phyloP scores from a whole-genome alignment of 2,797 vertebrate genomes.

The Lacerta viridis region DNA sequence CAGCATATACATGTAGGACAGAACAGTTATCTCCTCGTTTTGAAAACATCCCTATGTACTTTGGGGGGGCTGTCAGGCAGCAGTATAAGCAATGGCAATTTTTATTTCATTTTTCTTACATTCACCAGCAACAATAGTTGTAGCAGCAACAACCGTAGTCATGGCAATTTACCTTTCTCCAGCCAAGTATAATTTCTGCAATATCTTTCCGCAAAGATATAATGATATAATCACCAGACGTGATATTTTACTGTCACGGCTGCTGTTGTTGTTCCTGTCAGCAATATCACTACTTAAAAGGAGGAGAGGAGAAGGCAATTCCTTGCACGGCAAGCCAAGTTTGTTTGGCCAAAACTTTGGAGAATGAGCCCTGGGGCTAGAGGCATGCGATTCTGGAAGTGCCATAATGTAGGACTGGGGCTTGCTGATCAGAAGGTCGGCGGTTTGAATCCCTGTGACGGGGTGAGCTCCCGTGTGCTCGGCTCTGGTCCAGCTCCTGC shows the following conservation, averaged over 20 bases:
- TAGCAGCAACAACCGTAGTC: not conserved
- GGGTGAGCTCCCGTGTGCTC: no score
- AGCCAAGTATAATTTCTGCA: not conserved
- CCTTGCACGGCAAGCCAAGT: not conserved
- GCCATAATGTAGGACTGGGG: not conserved
- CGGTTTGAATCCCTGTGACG: no score
- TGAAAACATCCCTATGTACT: not conserved
- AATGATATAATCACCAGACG: not conserved
- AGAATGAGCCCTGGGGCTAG: not conserved
- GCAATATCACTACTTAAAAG: not conserved
- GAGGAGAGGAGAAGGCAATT: not conserved
- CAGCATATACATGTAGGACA: not conserved
- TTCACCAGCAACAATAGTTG: not conserved
- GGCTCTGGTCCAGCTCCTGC: no score
- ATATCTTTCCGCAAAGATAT: not conserved
- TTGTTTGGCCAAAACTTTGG: not conserved
- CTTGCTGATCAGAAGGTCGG: no score
- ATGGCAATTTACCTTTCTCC: not conserved
- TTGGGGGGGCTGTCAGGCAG: not conserved
- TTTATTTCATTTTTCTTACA: not conserved
- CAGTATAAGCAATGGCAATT: not conserved
- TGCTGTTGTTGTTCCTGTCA: not conserved
- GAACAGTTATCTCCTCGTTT: not conserved
- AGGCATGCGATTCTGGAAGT: not conserved
- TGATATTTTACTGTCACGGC: not conserved